Percentiles rank a stretch among this genome's conserved stretches.
Evolutionary conservation across 2,888 invertebrate genomes (phyloP).

Genomic region (Caenorhabditis sp.): DNA sequence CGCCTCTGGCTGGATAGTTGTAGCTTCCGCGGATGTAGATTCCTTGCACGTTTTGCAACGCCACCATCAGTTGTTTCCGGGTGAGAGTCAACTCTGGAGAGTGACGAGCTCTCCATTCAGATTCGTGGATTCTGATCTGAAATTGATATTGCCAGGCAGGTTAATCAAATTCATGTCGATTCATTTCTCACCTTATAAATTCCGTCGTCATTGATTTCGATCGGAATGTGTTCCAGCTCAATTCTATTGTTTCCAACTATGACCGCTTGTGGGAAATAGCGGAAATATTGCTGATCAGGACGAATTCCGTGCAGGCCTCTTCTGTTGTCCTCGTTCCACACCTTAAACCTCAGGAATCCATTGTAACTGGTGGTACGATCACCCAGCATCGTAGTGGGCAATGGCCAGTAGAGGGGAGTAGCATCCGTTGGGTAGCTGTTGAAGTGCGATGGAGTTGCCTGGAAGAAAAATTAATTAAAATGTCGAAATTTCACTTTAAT

Average conservation of each 20-base stretch:
- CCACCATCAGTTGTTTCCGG: constrained; percentile 92
- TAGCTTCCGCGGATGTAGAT: constrained; percentile 78
- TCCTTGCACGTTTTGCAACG: constrained; percentile 90
- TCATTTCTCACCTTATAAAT: constrained; percentile 84
- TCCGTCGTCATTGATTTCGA: constrained; percentile 83
- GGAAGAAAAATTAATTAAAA: constrained; percentile 16
- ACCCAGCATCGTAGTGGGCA: constrained; percentile 90
- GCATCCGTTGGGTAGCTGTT: constrained; percentile 83
- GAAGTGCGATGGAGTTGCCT: constrained; percentile 70
- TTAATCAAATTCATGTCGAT: constrained; percentile 75
- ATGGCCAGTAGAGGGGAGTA: constrained; percentile 90
- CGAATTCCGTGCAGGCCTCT: constrained; percentile 71
- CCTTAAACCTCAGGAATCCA: constrained; percentile 90
- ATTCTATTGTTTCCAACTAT: constrained; percentile 89
- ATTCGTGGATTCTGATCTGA: constrained; percentile 80
- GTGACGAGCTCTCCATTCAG: constrained; percentile 88
- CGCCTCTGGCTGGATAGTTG: constrained; percentile 75
- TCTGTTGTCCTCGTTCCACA: constrained; percentile 85
- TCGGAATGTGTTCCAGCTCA: constrained; percentile 88
- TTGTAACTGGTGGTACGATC: constrained; percentile 90
- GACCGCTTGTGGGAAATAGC: constrained; percentile 86
- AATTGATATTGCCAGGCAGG: no score
- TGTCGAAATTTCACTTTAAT: background rate
- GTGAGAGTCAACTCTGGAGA: constrained; percentile 86
- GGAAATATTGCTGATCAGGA: constrained; percentile 78